Evolutionary conservation across 2,113 vertebrate species (phyloP).

Genomic region (Colaptes auratus): DNA sequence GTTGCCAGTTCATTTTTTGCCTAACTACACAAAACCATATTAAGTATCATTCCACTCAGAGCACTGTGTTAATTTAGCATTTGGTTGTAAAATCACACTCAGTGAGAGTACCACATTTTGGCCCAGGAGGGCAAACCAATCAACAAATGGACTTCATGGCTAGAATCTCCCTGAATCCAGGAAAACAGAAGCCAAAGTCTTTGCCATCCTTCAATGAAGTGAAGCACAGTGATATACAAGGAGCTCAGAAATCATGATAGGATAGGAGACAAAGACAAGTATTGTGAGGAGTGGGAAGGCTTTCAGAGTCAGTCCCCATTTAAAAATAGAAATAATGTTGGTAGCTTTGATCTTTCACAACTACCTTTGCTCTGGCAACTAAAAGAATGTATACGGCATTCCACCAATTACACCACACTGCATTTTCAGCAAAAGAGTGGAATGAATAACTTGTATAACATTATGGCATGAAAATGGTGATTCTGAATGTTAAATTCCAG

Average conservation of each 20-base stretch:
- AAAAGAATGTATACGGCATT: not conserved
- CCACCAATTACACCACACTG: not conserved
- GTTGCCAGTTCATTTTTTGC: not conserved
- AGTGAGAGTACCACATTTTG: not conserved
- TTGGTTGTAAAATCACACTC: not conserved
- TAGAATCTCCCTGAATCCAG: not conserved
- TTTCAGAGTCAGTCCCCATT: not conserved
- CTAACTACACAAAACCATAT: not conserved
- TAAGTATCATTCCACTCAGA: not conserved
- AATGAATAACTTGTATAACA: not conserved
- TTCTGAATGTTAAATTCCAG: not conserved
- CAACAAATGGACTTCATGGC: conserved; percentile 16
- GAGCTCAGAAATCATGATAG: not conserved
- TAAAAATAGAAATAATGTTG: not conserved
- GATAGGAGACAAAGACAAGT: not conserved
- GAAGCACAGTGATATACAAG: not conserved
- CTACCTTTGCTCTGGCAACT: not conserved
- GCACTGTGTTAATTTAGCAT: not conserved
- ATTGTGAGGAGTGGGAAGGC: not conserved
- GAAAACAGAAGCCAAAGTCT: not conserved
- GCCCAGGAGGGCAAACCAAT: not conserved
- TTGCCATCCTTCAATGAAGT: not conserved
- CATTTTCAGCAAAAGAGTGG: not conserved
- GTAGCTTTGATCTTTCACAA: not conserved
- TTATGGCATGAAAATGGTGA: not conserved